Evolutionary conservation across 2,888 invertebrate genomes (phyloP), one percentile per base, ranked within the genome.

Genomic region (Cylloceria caligata): DNA sequence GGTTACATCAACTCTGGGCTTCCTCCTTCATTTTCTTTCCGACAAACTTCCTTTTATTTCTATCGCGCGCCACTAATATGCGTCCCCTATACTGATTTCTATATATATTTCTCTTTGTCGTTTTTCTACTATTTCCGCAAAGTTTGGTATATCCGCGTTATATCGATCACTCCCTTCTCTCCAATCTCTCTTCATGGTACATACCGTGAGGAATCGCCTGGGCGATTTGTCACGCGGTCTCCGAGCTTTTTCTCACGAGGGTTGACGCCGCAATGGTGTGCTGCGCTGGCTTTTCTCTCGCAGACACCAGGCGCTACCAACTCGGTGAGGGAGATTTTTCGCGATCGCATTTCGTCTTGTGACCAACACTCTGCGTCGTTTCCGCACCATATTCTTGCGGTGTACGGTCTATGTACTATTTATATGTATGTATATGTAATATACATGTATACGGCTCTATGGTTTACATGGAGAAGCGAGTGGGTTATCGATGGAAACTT

Each of bases 191-290:
- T 55, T 55, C 47, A 55, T 57, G 57, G 52, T 60, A 65, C 78
- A 77, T 45, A 75, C 65, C 83, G 84, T 86, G 85, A 75, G 84
- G 80, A 86, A 85, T 84, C 82, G 85, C 83, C 84, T 69, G 74
- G 57, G 80, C 85, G 85, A 89, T 89, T 88, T 86, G 87, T 89
- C 87, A 88, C 85, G 82, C 82, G 81, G 67, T 73, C 77, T 79
- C 67, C 71, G 77, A 65, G 60, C 78, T 85, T 80, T 81, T 81
- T 80, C 57, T 79, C 49, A 71, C 74, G 73, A 34, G 67, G 73
- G 55, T 69, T 36, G 71, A 71, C 69, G 75, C 60, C 78, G 65
- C 27, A 34, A 78, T 55, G 67, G 76, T 34, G 60, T 16, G 75
- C 77, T 76, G 52, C 65, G 77, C 55, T 77, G 72, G 72, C 81